phyloP scores from a whole-genome alignment of 2,797 vertebrate species.

The Zenarchopterus dispar region DNA sequence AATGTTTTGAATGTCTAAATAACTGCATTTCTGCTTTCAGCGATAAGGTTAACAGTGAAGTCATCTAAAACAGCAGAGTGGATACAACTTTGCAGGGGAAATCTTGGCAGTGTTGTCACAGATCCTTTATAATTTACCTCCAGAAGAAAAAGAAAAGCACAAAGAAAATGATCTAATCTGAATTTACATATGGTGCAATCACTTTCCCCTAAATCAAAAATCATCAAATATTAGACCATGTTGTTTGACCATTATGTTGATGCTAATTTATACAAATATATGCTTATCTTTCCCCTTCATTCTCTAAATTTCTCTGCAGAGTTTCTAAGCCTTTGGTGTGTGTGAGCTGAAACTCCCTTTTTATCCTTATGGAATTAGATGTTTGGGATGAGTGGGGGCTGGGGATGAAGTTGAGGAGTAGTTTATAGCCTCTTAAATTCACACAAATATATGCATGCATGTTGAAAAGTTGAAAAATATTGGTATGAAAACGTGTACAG shows the following conservation, averaged over 20 bases:
- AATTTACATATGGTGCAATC: slow-evolving; percentile 50
- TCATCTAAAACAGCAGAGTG: slow-evolving; percentile 36
- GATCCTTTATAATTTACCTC: slow-evolving; percentile 42
- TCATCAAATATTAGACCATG: slow-evolving; percentile 45
- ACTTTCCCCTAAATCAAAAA: slow-evolving; percentile 50
- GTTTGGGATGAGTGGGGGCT: slow-evolving; percentile 49
- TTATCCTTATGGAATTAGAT: no score
- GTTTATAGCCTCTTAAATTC: slow-evolving; percentile 65
- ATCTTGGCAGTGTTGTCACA: slow-evolving; percentile 42
- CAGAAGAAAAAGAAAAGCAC: neutral
- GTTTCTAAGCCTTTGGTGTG: slow-evolving; percentile 63
- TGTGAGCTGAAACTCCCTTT: slow-evolving; percentile 46
- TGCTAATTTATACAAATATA: slow-evolving; percentile 82
- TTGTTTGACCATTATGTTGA: slow-evolving; percentile 71
- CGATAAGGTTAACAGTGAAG: slow-evolving; percentile 23
- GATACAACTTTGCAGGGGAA: slow-evolving; percentile 42
- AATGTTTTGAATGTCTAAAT: slow-evolving; percentile 45
- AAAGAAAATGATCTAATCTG: slow-evolving; percentile 47
- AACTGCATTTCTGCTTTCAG: slow-evolving; percentile 22
- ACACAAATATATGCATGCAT: slow-evolving; percentile 70
- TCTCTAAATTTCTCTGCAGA: slow-evolving; percentile 35
- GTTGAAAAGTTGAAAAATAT: slow-evolving; percentile 59
- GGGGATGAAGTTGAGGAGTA: slow-evolving; percentile 77
- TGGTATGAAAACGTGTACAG: slow-evolving; percentile 71
- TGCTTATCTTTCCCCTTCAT: slow-evolving; percentile 63